Evolutionary conservation across 2,797 vertebrate genomes (phyloP), one percentile per base, ranked within the genome.

Genomic region (Oreochromis grahami): DNA sequence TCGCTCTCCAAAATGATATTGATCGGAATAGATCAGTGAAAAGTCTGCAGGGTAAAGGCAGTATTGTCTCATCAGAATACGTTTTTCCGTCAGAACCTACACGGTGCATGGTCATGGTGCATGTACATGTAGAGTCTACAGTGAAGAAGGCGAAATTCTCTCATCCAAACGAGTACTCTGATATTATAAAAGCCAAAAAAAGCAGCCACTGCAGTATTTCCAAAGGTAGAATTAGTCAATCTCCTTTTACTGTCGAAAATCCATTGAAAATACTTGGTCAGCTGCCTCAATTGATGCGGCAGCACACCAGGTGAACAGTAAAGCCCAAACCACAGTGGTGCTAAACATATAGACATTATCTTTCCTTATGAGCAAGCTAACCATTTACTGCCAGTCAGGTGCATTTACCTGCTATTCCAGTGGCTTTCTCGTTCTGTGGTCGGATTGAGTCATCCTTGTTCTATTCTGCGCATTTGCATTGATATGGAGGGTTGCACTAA

Each of bases 11-110:
- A 84, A 89, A 84, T 55, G 17, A 79, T 85, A 90, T 89, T 78
- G 92, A 91, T 89, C 77, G 65, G 68, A 9, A 55, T 60, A 51
- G 78, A 91, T 90, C 85, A 87, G 90, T 91, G 63, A 56, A 86
- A 79, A 77, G 84, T 81, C 88, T 83, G 86, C 43, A 74, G 76
- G 45, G 29, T 74, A 84, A 81, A 48, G 26, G 24, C 26, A 32
- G 68, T 68, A 82, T 77, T 80, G 77, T 89, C 81, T 38, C 84
- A 65, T 86, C 34, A 45, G 43, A 86, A 86, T 60, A 4, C 21
- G 8, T 70, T 81, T 91, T 63, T 76, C 19, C 77, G 11, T 12
- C 56, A 79, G 14, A 79, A 26, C 83, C 8, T 7, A 80, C 51
- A 72, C 29, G 14, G 48, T 38, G 32, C 52, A 86, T 82, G 79